A percentile compares a stretch with the other conserved stretches of the same genome.
Evolutionary conservation across 2,888 invertebrate species (phyloP).

Genomic region (Tenthredo mesomela): DNA sequence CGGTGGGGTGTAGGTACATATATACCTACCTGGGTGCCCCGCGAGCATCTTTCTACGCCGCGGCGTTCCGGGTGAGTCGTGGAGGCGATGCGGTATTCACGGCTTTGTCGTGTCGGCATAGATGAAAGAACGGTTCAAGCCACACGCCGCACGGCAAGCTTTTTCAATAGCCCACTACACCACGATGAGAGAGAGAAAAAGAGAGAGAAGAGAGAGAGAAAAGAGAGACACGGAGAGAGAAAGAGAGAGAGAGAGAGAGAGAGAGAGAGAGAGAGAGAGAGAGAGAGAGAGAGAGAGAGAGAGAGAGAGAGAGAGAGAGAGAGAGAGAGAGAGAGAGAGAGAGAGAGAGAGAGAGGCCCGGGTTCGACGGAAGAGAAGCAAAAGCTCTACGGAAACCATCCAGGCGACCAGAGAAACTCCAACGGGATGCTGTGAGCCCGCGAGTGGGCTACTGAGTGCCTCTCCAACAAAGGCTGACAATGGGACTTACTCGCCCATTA

Average conservation of each 20-base stretch:
- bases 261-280: neutral
- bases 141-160: constrained; percentile 63
- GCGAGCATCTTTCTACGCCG: constrained; percentile 33
- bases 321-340: neutral
- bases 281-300: constrained; percentile 54
- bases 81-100: constrained; percentile 55
- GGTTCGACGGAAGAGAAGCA: constrained; percentile 42
- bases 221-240: no score
- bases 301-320: constrained; percentile 53
- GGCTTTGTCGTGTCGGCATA: constrained; percentile 63
- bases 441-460: constrained; percentile 56
- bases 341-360: neutral
- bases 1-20: neutral
- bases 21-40: constrained; percentile 41
- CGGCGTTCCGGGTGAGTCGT: constrained; percentile 48
- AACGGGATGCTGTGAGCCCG: constrained; percentile 44
- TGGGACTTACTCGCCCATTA: constrained; percentile 53
- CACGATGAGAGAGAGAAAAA: constrained; percentile 52
- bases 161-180: constrained; percentile 58
- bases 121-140: constrained; percentile 63
- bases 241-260: constrained; percentile 11
- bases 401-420: constrained; percentile 20
- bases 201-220: constrained; percentile 53
- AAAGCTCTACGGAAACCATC: constrained; percentile 33
- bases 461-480: constrained; percentile 50